phyloP scores from a whole-genome alignment of 2,888 invertebrate genomes.

The Philaethria dido region DNA sequence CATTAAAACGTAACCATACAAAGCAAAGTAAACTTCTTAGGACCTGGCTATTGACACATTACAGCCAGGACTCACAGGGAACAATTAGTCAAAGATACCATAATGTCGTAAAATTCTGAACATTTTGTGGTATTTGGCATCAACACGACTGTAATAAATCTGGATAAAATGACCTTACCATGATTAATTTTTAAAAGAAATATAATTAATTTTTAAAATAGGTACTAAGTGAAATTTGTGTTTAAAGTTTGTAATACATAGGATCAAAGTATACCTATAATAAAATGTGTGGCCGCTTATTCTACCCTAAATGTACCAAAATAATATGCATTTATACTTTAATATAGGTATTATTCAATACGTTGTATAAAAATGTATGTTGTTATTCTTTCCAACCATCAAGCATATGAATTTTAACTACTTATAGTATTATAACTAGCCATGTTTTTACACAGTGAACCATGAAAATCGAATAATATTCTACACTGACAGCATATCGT shows the following conservation, averaged over 20 bases:
- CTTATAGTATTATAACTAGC: not conserved
- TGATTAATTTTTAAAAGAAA: not conserved
- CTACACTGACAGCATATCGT: too few species aligned
- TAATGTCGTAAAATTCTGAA: not conserved
- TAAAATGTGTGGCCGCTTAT: not conserved
- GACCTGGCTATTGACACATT: slow-evolving; percentile 3
- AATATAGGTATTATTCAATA: not conserved
- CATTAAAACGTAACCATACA: slow-evolving; percentile 49
- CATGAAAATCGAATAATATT: too few species aligned
- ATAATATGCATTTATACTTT: too few species aligned
- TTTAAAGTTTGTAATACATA: not conserved
- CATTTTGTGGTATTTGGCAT: not conserved
- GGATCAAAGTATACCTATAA: not conserved
- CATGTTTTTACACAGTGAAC: not conserved
- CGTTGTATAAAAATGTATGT: not conserved
- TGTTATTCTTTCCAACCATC: not conserved
- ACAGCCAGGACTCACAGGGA: not conserved
- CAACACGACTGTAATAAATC: not conserved
- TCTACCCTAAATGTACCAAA: too few species aligned
- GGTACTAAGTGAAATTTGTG: too few species aligned
- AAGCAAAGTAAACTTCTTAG: slow-evolving; percentile 27
- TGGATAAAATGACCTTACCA: not conserved
- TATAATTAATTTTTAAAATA: not conserved
- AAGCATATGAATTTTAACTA: not conserved
- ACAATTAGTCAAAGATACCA: not conserved